Conservation (phyloP, 2,797 vertebrate species). For the Nothura maculosa region DNA sequence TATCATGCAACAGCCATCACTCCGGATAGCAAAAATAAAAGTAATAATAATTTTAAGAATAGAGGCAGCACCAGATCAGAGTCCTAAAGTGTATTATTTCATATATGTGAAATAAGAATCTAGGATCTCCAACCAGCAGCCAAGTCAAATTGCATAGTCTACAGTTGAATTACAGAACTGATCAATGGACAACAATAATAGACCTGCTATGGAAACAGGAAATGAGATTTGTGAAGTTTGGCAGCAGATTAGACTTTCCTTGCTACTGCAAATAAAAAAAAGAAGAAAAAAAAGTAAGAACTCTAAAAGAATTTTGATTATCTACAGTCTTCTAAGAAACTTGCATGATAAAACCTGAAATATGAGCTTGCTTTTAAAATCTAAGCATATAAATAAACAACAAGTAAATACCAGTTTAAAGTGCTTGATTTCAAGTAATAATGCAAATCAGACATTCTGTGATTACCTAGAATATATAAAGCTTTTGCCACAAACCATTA, state of each 20-base stretch:
- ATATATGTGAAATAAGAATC: not conserved
- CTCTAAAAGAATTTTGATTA: not conserved
- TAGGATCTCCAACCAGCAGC: not conserved
- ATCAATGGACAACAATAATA: not conserved
- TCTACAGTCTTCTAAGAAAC: not conserved
- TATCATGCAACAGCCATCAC: not conserved
- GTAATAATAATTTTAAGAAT: not conserved
- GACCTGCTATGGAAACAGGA: not conserved
- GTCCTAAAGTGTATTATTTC: not conserved
- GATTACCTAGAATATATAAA: not conserved
- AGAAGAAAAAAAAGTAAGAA: not conserved
- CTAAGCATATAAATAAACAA: not conserved
- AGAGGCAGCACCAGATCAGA: not conserved
- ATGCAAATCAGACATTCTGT: not conserved
- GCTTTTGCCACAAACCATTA: not conserved
- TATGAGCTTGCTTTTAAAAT: not conserved
- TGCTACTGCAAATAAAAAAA: not conserved
- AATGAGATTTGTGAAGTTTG: not conserved
- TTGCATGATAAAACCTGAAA: not conserved
- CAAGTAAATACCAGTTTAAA: not conserved
- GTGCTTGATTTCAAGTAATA: not conserved
- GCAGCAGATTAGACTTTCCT: not conserved
- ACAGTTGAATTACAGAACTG: not conserved
- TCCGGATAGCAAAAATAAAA: not conserved
- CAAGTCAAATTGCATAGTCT: not conserved